A percentile compares a stretch with the other conserved stretches of the same genome.
phyloP scores from a whole-genome alignment of 2,888 invertebrate species.

The Baronia brevicornis region DNA sequence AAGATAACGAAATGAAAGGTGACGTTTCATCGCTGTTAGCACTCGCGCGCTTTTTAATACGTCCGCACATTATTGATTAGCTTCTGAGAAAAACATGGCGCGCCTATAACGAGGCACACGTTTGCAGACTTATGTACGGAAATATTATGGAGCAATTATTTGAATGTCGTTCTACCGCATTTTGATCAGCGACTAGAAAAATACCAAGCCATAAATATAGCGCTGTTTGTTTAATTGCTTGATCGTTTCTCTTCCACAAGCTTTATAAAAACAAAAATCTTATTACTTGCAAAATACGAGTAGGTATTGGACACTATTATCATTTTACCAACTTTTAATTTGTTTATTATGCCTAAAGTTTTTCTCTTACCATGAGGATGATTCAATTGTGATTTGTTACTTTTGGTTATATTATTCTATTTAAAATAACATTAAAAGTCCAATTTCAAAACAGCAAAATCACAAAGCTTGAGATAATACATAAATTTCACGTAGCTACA shows the following conservation, averaged over 20 bases:
- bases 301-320: too few relatives aligned
- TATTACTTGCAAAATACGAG: too few relatives aligned
- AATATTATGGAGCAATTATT: conserved; percentile 21
- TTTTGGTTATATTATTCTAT: too few relatives aligned
- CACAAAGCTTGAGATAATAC: conserved; percentile 47
- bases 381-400: too few relatives aligned
- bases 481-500: conserved; percentile 47
- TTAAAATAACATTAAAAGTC: conserved; percentile 17
- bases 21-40: conserved; percentile 42
- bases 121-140: conserved; percentile 26
- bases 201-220: conserved; percentile 9
- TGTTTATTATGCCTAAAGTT: too few relatives aligned
- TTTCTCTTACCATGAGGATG: too few relatives aligned
- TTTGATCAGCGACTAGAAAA: conserved; percentile 13
- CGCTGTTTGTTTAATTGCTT: too few relatives aligned
- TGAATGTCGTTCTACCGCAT: conserved; percentile 24
- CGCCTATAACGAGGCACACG: conserved; percentile 28
- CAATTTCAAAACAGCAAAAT: conserved; percentile 35
- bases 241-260: too few relatives aligned
- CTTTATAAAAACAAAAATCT: too few relatives aligned
- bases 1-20: conserved; percentile 29
- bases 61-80: conserved; percentile 55
- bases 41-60: conserved; percentile 48
- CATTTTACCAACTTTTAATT: too few relatives aligned
- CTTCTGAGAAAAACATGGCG: conserved; percentile 54